Evolutionary conservation across 2,113 vertebrate genomes (phyloP), one percentile per base, ranked within the genome.

Genomic region (Emydocephalus ijimae): DNA sequence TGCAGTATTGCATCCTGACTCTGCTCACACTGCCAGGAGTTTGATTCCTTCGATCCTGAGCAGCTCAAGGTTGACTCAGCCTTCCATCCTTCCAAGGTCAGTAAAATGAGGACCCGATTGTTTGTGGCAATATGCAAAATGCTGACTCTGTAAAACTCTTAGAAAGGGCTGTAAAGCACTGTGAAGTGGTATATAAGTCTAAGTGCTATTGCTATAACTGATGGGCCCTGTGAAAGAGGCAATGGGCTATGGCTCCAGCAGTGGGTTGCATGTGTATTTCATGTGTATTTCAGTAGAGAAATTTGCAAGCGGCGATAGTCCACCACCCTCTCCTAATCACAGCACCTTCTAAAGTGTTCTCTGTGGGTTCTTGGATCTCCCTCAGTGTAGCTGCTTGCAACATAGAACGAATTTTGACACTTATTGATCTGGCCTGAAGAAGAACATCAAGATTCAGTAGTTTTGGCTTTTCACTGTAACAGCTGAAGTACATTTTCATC

Each of bases 251-350:
- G 52, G 85, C 56, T 50, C 59, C 50, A 87, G 81, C 56, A 86
- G 45, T 34, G 56, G 61, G 81, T n/a, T 69, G 45, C 21, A n/a
- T 93, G 55, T 64, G 86, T 92, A 92, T 89, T 92, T 92, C 21
- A n/a, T 93, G 55, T 64, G 86, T 92, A 92, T 89, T 92, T 89
- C 52, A 85, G 29, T 29, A 55, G 87, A 45, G 64, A 92, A n/a
- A 55, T 90, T 90, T 93, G 56, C 85, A 69, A 86, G 57, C 15
- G 61, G 39, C 45, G 39, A 86, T n/a, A 26, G 26, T 11, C 52
- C 23, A 45, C 85, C 14, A 0, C 11, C 34, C n/a, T 39, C 48
- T 14, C 29, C 29, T 59, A 26, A 54, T 54, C n/a, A 21, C 26
- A 59, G 14, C 21, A 11, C 8, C 59, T 26, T 48, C 56, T 87